Conservation (phyloP, 2,888 invertebrate species). For the Monochamus alternatus region DNA sequence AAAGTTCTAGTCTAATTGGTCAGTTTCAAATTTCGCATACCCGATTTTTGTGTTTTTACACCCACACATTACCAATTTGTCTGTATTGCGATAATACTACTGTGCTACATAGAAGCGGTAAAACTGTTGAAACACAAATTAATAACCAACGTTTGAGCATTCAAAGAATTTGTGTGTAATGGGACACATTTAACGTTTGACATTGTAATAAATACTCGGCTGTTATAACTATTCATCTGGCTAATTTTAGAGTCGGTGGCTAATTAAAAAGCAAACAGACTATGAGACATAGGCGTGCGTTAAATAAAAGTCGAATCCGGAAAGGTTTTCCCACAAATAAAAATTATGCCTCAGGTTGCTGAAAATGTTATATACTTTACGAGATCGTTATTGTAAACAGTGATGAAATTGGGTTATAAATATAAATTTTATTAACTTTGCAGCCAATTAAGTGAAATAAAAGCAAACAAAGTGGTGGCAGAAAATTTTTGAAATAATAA, state of each 20-base stretch:
- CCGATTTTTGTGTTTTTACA: too few species aligned
- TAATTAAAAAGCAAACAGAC: neutral
- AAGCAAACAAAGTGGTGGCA: too few species aligned
- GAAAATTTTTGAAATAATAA: too few species aligned
- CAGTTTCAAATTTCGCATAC: too few species aligned
- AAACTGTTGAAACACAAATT: neutral
- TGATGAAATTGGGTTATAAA: neutral
- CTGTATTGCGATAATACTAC: too few species aligned
- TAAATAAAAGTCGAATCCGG: neutral
- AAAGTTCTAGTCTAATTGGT: too few species aligned
- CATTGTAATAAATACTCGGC: neutral
- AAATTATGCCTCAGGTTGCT: too few species aligned
- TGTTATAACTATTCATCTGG: neutral
- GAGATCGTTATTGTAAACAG: neutral
- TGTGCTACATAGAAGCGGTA: too few species aligned
- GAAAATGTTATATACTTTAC: neutral
- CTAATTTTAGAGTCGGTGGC: neutral
- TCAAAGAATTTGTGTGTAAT: neutral
- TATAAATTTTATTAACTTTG: too few species aligned
- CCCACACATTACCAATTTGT: too few species aligned
- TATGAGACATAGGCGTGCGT: neutral
- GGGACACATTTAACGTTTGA: neutral
- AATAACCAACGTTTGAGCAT: neutral
- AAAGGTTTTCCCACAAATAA: too few species aligned
- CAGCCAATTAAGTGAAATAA: too few species aligned